Percentiles rank a stretch among this genome's conserved stretches.
phyloP scores from a whole-genome alignment of 2,888 invertebrate genomes.

The Spodoptera littoralis region DNA sequence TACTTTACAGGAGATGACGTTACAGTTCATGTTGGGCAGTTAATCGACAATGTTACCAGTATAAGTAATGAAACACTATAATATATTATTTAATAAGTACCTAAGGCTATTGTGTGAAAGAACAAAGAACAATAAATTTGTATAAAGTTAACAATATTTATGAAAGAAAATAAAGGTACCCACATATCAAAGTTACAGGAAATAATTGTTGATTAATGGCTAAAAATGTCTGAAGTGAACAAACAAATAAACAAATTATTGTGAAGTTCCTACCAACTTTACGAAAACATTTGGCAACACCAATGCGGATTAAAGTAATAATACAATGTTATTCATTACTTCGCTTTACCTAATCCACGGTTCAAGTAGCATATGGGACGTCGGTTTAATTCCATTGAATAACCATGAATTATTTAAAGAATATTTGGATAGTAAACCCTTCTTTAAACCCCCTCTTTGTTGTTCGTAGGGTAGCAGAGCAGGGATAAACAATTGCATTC shows the following conservation, averaged over 20 bases:
- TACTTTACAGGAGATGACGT: no score
- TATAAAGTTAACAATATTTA: background rate
- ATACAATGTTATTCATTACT: slow-evolving; percentile 26
- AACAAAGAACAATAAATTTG: slow-evolving; percentile 10
- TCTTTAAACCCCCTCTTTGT: no score
- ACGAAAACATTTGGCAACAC: slow-evolving; percentile 20
- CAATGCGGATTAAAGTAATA: slow-evolving; percentile 19
- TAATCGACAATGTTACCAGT: no score
- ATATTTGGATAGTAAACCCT: no score
- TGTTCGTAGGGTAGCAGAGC: background rate
- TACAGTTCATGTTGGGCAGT: no score
- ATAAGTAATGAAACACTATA: no score
- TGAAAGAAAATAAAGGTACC: slow-evolving; percentile 8
- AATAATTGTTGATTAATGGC: slow-evolving; percentile 8
- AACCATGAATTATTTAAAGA: slow-evolving; percentile 20
- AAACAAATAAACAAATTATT: slow-evolving; percentile 34
- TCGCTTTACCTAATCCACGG: slow-evolving; percentile 15
- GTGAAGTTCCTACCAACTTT: slow-evolving; percentile 8
- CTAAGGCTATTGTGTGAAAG: no score
- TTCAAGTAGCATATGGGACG: background rate
- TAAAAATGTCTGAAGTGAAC: slow-evolving; percentile 13
- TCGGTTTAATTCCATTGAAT: slow-evolving; percentile 11
- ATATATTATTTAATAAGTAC: no score
- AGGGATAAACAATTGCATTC: no score
- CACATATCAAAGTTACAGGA: slow-evolving; percentile 10